Evolutionary conservation across 2,888 invertebrate genomes (phyloP).

Genomic region (Mayetiola destructor): DNA sequence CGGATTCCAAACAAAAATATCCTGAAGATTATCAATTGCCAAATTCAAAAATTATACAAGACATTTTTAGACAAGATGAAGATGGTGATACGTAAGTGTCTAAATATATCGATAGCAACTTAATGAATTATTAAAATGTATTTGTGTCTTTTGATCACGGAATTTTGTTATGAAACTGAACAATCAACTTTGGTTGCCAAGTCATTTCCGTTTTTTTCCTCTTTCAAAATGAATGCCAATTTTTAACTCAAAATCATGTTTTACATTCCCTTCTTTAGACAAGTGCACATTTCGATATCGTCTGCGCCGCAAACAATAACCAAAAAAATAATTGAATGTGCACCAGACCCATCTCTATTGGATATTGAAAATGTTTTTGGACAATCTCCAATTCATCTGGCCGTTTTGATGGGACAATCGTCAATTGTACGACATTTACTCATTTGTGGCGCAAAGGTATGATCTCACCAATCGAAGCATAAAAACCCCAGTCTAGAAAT

Average conservation of each 20-base stretch:
- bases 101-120: slow-evolving; percentile 16
- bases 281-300: slow-evolving; percentile 75
- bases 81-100: slow-evolving; percentile 78
- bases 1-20: neutral
- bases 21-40: neutral
- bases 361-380: slow-evolving; percentile 68
- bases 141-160: neutral
- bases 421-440: slow-evolving; percentile 61
- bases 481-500: neutral
- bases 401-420: slow-evolving; percentile 62
- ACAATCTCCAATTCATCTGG: slow-evolving; percentile 74
- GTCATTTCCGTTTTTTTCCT: slow-evolving; percentile 17
- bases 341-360: slow-evolving; percentile 60
- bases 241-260: slow-evolving; percentile 19
- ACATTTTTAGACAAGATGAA: slow-evolving; percentile 60
- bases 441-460: slow-evolving; percentile 57
- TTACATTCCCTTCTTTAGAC: slow-evolving; percentile 40
- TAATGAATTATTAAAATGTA: neutral
- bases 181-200: neutral
- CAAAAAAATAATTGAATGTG: slow-evolving; percentile 56
- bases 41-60: too few relatives aligned
- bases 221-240: slow-evolving; percentile 2
- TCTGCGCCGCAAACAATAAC: slow-evolving; percentile 50
- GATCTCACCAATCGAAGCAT: too few relatives aligned
- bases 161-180: neutral